Evolutionary conservation across 2,888 invertebrate species (phyloP).

Genomic region (Eustalomyia histrio): DNA sequence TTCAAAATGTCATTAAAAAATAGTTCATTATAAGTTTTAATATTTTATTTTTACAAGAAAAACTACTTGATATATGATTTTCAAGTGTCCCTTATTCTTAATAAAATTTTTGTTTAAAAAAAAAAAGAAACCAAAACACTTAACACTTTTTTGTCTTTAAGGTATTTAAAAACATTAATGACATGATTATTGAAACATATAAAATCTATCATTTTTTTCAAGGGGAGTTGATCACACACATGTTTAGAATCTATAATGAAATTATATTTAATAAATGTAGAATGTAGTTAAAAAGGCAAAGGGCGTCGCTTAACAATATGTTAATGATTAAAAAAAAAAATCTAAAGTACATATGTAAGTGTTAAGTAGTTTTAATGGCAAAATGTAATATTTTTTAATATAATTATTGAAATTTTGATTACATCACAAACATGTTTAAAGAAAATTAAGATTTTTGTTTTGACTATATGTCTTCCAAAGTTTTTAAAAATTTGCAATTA

Average conservation of each 20-base stretch:
- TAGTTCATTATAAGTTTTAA: constrained; percentile 9
- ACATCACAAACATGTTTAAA: no score
- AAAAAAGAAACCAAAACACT: constrained; percentile 62
- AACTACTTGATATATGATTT: background rate
- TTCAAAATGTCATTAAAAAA: constrained; percentile 5
- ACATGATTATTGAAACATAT: constrained; percentile 40
- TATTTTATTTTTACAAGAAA: constrained; percentile 6
- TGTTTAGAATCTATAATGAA: constrained; percentile 48
- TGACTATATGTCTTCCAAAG: no score
- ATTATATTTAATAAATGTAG: constrained; percentile 46
- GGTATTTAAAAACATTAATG: constrained; percentile 46
- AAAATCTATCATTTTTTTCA: background rate
- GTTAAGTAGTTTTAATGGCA: no score
- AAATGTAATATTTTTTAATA: no score
- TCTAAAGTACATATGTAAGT: no score
- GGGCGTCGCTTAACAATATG: constrained; percentile 35
- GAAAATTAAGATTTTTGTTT: no score
- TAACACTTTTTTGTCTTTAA: constrained; percentile 67
- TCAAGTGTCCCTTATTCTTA: constrained; percentile 26
- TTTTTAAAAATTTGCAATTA: no score
- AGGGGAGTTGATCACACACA: constrained; percentile 59
- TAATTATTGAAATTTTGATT: no score
- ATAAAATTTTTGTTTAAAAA: constrained; percentile 36
- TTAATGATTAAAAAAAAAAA: constrained; percentile 36
- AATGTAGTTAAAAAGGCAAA: background rate